Conservation (phyloP, 2,113 vertebrate genomes). For the Cariama cristata region DNA sequence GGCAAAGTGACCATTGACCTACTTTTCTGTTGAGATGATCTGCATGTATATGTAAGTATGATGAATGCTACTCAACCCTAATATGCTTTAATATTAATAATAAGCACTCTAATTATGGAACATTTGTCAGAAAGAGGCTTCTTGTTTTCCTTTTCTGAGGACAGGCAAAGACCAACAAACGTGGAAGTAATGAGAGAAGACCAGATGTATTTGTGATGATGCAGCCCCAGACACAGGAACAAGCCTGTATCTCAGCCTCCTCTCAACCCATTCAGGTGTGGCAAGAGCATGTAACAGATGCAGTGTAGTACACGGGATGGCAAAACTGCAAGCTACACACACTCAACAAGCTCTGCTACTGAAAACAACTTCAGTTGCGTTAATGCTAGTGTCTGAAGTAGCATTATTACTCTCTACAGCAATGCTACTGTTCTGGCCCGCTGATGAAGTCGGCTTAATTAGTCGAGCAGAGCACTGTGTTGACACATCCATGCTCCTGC, state of each 20-base stretch:
- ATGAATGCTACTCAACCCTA: background rate
- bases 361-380: background rate
- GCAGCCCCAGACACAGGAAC: background rate
- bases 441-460: background rate
- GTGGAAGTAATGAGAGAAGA: background rate
- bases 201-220: background rate
- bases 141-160: background rate
- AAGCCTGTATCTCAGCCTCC: background rate
- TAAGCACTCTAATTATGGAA: background rate
- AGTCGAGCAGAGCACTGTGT: accelerated
- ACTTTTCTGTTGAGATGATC: background rate
- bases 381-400: background rate
- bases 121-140: background rate
- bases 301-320: accelerated
- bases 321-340: background rate
- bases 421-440: background rate
- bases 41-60: background rate
- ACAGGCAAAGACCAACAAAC: background rate
- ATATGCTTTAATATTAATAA: background rate
- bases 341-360: background rate
- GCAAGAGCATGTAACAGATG: background rate
- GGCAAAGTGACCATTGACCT: background rate
- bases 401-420: background rate
- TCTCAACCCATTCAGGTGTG: background rate
- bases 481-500: background rate